Base-by-base conservation (phyloP, 2,888 invertebrate species). In the Nomada fabriciana region DNA sequence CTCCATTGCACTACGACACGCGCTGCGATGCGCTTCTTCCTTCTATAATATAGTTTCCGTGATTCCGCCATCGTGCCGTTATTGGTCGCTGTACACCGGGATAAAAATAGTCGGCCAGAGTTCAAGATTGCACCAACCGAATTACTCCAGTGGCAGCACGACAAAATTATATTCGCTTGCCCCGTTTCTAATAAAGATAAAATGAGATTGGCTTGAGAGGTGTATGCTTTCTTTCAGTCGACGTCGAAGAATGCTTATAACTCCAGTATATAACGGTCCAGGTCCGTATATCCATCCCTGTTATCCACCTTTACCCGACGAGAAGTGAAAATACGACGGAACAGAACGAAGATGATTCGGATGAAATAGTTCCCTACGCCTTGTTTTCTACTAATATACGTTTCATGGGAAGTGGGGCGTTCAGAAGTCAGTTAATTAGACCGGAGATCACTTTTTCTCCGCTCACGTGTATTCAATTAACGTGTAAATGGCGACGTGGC, bases 391-490 rank as follows among this genome's bases (percentile, higher is more conserved):
- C n/a, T 52, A 9, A 20, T 23, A 43, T 15, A 36, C n/a, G 29
- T 42, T 13, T 18, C 29, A 29, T 4, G 29, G 3, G 57, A 29
- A 43, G 57, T 13, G 57, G 25, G 65, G 20, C 50, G 20, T 67
- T 74, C 29, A 18, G 18, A 42, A 36, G 25, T 9, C 42, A 50
- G 57, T 52, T 67, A 74, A 67, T 18, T 59, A 43, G 23, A 60
- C 20, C 36, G 36, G 25, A n/a, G 59, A 67, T 18, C 29, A 50
- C 59, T 47, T 67, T 53, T 74, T 20, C 42, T 57, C 42, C 2
- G 9, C 18, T 53, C 52, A 15, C 53, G 70, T 29, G 72, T 55
- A 60, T n/a, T n/a, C 60, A 77, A 77, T 77, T 74, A 77, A 59
- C 60, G 59, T 42, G 53, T 50, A 18, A 76, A 59, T 64, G 36